Conservation (phyloP, 2,113 vertebrate species). For the Lepus europaeus region DNA sequence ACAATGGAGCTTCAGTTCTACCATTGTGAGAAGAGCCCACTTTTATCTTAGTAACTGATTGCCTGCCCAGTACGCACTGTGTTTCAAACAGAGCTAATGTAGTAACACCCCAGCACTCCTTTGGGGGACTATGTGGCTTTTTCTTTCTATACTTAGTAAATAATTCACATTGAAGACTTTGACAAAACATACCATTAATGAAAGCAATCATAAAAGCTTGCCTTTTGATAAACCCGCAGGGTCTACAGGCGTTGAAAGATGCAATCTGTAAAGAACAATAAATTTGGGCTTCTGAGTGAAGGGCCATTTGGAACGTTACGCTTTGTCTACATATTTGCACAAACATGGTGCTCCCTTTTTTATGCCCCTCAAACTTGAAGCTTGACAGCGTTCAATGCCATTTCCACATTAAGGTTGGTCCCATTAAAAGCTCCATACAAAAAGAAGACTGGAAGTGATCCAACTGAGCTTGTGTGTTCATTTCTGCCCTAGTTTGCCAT, state of each 20-base stretch:
- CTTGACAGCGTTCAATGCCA: conserved; percentile 88
- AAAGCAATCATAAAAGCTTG: conserved; percentile 94
- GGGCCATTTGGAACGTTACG: conserved; percentile 91
- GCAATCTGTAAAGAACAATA: conserved; percentile 91
- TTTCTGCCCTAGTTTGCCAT: conserved; percentile 91
- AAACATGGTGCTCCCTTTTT: conserved; percentile 94
- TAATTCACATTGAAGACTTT: conserved; percentile 90
- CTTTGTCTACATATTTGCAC: conserved; percentile 91
- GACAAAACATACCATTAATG: conserved; percentile 95
- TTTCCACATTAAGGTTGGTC: conserved; percentile 90
- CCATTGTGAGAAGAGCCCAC: conserved; percentile 89
- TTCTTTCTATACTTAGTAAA: conserved; percentile 90
- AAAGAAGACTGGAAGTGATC: conserved; percentile 97
- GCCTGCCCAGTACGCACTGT: conserved; percentile 90
- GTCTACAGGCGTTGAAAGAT: conserved; percentile 92
- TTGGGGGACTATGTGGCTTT: conserved; percentile 90
- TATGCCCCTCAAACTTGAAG: conserved; percentile 88
- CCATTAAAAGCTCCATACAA: conserved; percentile 90
- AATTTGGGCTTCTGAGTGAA: conserved; percentile 93
- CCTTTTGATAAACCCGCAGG: conserved; percentile 95
- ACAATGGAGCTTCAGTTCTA: conserved; percentile 86
- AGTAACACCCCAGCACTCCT: conserved; percentile 91
- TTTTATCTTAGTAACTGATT: conserved; percentile 92
- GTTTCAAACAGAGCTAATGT: conserved; percentile 90
- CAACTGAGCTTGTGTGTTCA: conserved; percentile 89